Base-by-base conservation (phyloP, 2,797 vertebrate species). In the Melanotaenia nigrans region DNA sequence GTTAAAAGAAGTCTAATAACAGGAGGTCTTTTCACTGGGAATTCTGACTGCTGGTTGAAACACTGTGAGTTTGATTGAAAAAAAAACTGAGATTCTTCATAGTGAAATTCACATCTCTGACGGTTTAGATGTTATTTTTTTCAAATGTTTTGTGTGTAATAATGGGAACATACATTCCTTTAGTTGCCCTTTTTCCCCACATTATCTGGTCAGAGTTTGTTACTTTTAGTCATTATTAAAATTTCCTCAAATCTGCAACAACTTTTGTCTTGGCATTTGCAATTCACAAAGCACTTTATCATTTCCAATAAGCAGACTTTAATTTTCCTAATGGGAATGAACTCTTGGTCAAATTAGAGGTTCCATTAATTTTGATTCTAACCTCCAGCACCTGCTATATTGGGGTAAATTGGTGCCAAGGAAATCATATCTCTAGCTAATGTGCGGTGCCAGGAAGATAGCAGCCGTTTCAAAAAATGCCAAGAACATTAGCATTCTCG, bases 361-460 rank as follows among this genome's bases (percentile, higher is more conserved):
- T 88, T 88, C 71, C 76, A 79, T 87, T 84, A 84, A 73, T 82
- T 84, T 81, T 71, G 76, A 84, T 71, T 87, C 71, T 71, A 78
- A 81, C 84, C 84, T 78, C 77, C 77, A 76, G 81, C 77, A 47
- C 68, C 68, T 67, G 57, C 67, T 56, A 59, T 74, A 71, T 45
- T 24, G 68, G 57, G 77, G 59, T 68, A 81, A 87, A 89, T 87
- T 82, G 84, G 82, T 69, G 75, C 68, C 71, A 60, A 70, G 81
- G 83, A 90, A 90, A 85, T 81, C 76, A 82, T 87, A 90, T 90
- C 87, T 88, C 81, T 35, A 61, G 77, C 78, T 92, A 90, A 89
- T 90, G 84, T 79, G 85, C 82, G 51, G 79, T 54, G 78, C 83
- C 73, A 80, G 81, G 85, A 77, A 85, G 90, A 88, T 90, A 83